Evolutionary conservation across 2,113 vertebrate genomes (phyloP), one percentile per base, ranked within the genome.

Genomic region (Neogale vison): DNA sequence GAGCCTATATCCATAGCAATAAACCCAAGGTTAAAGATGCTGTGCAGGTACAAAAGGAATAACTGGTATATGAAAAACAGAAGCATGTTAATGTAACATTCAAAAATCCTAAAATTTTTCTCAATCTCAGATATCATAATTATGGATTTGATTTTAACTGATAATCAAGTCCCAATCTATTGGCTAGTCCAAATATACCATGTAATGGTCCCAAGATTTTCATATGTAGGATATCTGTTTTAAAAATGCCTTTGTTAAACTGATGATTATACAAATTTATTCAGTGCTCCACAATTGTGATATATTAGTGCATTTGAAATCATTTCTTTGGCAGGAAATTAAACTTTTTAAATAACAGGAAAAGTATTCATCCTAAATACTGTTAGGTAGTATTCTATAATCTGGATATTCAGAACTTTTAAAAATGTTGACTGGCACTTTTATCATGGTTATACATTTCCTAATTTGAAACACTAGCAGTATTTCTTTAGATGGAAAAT

Each of bases 21-120:
- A 99, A 99, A 96, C 99, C 99, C 61, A 99, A 99, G 98, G 99
- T 99, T 55, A 99, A 98, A 97, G 99, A 99, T 39, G 99, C 99
- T 13, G 79, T 99, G 57, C 99, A 99, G 99, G 99, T 99, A 99
- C 42, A 85, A 6, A 74, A 77, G 21, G 4, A 26, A 23, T 34
- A 59, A n/a, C 21, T 81, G 39, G 24, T 7, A 1, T 31, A 34
- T 77, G 42, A 50, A n/a, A 88, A 65, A 36, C 17, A 11, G 21
- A 59, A 85, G 10, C 57, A 18, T 59, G 7, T 79, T 81, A 67
- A 65, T 7, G 2, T 31, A 59, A 39, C 14, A 20, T 29, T 72
- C 18, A 88, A 12, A 93, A 74, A 39, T 76, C 20, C 26, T 91
- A 61, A 39, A 80, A 42, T 34, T 65, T 52, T 59, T 87, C n/a